Evolutionary conservation across 2,888 invertebrate genomes (phyloP).

Genomic region (Epinotia demarniana): DNA sequence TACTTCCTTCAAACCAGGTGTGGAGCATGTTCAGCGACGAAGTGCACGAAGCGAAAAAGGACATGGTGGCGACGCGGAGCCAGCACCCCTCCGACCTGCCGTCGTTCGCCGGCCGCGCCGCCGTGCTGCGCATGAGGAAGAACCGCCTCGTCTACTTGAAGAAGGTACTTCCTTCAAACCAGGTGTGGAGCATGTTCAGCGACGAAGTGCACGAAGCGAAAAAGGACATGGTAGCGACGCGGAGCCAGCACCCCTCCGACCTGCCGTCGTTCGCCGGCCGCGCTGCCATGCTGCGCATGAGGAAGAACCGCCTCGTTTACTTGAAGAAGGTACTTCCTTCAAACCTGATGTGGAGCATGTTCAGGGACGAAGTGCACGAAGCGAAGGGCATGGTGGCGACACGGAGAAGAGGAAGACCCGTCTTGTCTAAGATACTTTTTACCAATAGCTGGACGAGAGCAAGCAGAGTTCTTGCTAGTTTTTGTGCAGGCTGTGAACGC

Average conservation of each 20-base stretch:
- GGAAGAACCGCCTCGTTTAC: slow-evolving; percentile 86
- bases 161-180: slow-evolving; percentile 69
- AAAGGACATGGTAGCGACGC: slow-evolving; percentile 86
- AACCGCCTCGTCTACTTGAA: slow-evolving; percentile 85
- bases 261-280: slow-evolving; percentile 90
- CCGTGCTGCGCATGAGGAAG: slow-evolving; percentile 87
- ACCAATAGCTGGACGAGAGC: neutral
- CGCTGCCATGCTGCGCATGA: slow-evolving; percentile 87
- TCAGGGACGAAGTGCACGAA: slow-evolving; percentile 89
- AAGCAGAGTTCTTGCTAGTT: neutral
- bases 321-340: slow-evolving; percentile 79
- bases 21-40: slow-evolving; percentile 91
- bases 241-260: slow-evolving; percentile 86
- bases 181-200: slow-evolving; percentile 91
- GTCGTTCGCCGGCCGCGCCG: slow-evolving; percentile 89
- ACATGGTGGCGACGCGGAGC: slow-evolving; percentile 85
- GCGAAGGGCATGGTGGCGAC: slow-evolving; percentile 88
- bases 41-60: slow-evolving; percentile 89
- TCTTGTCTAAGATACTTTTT: slow-evolving; percentile 81
- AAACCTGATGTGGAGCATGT: slow-evolving; percentile 89
- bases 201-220: slow-evolving; percentile 90
- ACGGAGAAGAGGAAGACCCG: slow-evolving; percentile 87
- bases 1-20: slow-evolving; percentile 78
- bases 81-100: slow-evolving; percentile 88
- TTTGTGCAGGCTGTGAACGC: neutral